Evolutionary conservation across 1,140 invertebrate species (phyloP).

Genomic region (Camponotus floridanus): DNA sequence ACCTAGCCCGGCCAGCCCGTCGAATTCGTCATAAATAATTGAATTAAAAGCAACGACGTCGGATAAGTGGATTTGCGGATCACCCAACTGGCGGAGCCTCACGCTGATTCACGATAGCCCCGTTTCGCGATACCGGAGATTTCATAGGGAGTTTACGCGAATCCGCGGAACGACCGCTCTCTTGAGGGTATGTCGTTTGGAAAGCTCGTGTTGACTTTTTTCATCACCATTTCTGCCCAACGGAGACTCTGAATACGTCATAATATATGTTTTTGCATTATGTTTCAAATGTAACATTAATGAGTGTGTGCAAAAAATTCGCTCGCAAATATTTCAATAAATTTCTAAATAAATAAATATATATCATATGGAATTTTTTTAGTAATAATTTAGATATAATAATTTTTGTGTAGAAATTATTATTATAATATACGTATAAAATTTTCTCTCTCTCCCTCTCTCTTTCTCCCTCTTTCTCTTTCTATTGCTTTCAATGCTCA

Average conservation of each 20-base stretch:
- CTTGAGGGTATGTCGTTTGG: background rate
- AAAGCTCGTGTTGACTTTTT: background rate
- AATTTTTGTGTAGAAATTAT: too few species aligned
- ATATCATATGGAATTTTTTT: background rate
- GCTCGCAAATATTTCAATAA: background rate
- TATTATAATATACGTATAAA: too few species aligned
- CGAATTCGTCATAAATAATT: slow-evolving; percentile 64
- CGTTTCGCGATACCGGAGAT: background rate
- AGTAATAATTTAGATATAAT: background rate
- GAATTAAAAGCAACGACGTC: slow-evolving; percentile 57
- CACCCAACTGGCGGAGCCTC: slow-evolving; percentile 20
- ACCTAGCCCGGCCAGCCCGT: background rate
- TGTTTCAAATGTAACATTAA: background rate
- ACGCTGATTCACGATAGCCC: slow-evolving; percentile 23
- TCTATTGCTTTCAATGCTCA: background rate
- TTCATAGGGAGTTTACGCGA: background rate
- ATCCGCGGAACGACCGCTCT: background rate
- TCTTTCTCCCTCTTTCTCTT: background rate
- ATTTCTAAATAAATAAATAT: background rate
- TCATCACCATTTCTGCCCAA: background rate
- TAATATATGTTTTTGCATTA: background rate
- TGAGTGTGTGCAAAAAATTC: background rate
- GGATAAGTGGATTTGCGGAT: slow-evolving; percentile 59
- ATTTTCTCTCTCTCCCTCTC: background rate
- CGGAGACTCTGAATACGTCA: background rate